These are phyloP conservation scores for Genyomyrus donnyi DNA, from an alignment of 2,113 vertebrate species.

Conservation along the genomic window DNA sequence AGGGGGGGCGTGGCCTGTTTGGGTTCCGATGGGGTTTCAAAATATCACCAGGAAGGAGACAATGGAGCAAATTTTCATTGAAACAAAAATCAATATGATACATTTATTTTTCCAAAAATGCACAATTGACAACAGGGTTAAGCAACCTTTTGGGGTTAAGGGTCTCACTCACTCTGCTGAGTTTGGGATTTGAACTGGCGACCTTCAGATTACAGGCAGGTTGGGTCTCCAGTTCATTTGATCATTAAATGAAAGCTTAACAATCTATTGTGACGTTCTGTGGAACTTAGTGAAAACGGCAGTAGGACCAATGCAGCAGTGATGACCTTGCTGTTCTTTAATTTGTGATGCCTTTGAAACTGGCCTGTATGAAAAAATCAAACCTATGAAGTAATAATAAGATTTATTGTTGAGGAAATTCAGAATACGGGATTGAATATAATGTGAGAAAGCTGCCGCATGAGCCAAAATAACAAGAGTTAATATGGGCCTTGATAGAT, in stretches of 20 bases:
- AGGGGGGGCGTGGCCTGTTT: neutral
- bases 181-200: neutral
- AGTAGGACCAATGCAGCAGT: neutral
- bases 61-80: neutral
- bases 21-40: neutral
- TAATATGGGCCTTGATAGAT: neutral
- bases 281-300: neutral
- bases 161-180: neutral
- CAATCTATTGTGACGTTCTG: neutral
- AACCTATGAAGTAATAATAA: neutral
- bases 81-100: neutral
- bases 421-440: neutral
- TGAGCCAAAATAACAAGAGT: neutral
- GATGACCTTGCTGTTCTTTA: neutral
- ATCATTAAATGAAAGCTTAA: neutral
- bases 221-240: neutral
- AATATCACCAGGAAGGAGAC: neutral
- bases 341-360: neutral
- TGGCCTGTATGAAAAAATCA: neutral
- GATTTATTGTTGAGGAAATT: neutral
- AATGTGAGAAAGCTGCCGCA: neutral
- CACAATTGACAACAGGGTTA: neutral
- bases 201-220: neutral
- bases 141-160: neutral
- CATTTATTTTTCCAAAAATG: neutral